Conservation (phyloP, 2,888 invertebrate species). For the Thymelicus sylvestris region DNA sequence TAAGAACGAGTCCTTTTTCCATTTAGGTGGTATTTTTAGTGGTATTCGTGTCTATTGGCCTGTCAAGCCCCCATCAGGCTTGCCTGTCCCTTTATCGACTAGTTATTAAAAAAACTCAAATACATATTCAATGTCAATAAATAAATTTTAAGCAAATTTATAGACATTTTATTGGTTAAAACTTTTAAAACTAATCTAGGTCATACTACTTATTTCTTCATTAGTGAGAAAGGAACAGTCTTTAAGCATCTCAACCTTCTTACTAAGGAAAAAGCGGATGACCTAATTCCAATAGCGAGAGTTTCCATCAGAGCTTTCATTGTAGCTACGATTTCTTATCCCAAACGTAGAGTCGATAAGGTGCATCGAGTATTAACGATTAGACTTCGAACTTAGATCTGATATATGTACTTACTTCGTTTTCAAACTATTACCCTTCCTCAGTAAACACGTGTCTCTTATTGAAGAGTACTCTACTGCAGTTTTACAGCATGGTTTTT, state of each 20-base stretch:
- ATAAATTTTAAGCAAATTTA: too few species aligned
- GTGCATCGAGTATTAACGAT: too few species aligned
- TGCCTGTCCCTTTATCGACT: too few species aligned
- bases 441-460: background rate
- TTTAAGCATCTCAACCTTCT: conserved; percentile 2
- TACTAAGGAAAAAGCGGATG: conserved; percentile 4
- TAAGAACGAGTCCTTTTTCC: too few species aligned
- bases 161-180: background rate
- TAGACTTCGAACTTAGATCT: too few species aligned
- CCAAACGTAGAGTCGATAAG: background rate
- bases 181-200: background rate
- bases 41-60: too few species aligned
- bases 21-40: too few species aligned
- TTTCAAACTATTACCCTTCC: background rate
- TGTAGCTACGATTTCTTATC: background rate
- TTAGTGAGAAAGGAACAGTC: conserved; percentile 1
- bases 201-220: background rate
- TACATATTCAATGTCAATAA: too few species aligned
- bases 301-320: background rate
- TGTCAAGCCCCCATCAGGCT: too few species aligned
- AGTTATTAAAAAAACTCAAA: too few species aligned
- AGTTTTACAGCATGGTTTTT: background rate
- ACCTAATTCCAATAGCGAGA: background rate
- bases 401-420: background rate
- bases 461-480: background rate